These are phyloP conservation scores for Deilephila porcellus DNA, from an alignment of 2,888 invertebrate genomes.

Conservation along the genomic window DNA sequence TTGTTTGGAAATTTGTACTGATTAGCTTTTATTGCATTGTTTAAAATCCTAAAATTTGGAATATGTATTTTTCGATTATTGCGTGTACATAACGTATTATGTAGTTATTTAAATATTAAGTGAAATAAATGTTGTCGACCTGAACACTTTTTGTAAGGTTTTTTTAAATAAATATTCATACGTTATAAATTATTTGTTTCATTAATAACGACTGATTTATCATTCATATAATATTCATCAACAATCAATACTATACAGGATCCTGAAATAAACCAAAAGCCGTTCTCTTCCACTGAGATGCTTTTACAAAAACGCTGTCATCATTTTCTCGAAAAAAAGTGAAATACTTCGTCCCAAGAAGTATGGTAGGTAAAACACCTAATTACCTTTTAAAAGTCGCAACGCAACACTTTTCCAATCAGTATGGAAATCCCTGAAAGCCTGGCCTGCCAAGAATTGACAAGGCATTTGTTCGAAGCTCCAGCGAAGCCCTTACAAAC, in stretches of 20 bases:
- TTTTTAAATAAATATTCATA: conserved; percentile 24
- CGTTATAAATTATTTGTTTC: conserved; percentile 12
- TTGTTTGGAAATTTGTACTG: conserved; percentile 8
- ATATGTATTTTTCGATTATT: not conserved
- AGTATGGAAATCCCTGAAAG: conserved; percentile 10
- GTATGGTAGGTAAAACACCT: not conserved
- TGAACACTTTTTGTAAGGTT: conserved; percentile 22
- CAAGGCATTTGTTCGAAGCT: not conserved
- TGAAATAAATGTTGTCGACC: conserved; percentile 23
- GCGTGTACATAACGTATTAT: conserved; percentile 13
- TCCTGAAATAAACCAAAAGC: no score
- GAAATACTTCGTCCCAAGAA: no score
- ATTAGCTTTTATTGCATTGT: not conserved
- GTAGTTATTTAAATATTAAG: conserved; percentile 23
- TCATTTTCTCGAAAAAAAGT: no score
- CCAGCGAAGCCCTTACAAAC: not conserved
- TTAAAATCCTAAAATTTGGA: not conserved
- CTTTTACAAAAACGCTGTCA: no score
- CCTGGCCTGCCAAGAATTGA: conserved; percentile 2
- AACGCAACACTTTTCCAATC: not conserved
- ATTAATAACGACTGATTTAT: not conserved
- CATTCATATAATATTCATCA: no score
- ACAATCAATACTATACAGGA: no score
- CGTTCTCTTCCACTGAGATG: no score
- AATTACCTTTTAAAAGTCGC: not conserved